Conservation (phyloP, 2,113 vertebrate species). For the Takifugu flavidus region DNA sequence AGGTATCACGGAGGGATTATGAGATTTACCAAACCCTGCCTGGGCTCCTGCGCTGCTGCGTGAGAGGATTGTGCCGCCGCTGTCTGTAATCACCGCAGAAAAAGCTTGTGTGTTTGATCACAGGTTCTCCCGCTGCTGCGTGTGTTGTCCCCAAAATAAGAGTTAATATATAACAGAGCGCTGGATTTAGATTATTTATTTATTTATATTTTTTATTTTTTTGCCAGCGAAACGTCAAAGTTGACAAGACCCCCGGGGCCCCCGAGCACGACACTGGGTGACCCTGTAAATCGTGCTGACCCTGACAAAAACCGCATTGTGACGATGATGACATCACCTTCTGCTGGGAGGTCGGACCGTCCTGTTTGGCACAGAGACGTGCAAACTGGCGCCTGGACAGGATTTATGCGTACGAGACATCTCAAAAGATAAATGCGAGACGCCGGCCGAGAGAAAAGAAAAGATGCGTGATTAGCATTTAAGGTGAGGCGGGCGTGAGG, state of each 20-base stretch:
- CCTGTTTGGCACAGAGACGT: background rate
- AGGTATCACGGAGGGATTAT: constrained; percentile 57
- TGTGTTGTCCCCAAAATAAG: background rate
- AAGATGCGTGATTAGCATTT: constrained; percentile 46
- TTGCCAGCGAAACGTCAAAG: too few species aligned
- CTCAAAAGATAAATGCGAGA: constrained; percentile 2
- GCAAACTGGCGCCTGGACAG: background rate
- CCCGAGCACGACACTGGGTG: too few species aligned
- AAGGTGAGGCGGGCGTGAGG: constrained; percentile 23
- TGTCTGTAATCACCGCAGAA: constrained; percentile 35
- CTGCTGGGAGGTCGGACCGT: background rate
- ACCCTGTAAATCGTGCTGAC: too few species aligned
- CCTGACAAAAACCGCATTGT: too few species aligned
- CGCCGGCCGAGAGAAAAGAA: constrained; percentile 18
- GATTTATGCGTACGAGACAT: too few species aligned
- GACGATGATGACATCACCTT: too few species aligned
- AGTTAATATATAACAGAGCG: background rate
- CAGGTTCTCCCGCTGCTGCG: constrained; percentile 29
- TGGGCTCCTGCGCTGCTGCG: constrained; percentile 36
- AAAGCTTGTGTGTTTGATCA: constrained; percentile 48
- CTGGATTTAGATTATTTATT: background rate
- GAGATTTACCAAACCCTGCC: constrained; percentile 49
- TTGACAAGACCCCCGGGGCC: too few species aligned
- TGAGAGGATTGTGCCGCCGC: constrained; percentile 47
- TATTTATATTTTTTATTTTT: too few species aligned